Conservation (phyloP, 2,888 invertebrate genomes). For the Tipula confusa region DNA sequence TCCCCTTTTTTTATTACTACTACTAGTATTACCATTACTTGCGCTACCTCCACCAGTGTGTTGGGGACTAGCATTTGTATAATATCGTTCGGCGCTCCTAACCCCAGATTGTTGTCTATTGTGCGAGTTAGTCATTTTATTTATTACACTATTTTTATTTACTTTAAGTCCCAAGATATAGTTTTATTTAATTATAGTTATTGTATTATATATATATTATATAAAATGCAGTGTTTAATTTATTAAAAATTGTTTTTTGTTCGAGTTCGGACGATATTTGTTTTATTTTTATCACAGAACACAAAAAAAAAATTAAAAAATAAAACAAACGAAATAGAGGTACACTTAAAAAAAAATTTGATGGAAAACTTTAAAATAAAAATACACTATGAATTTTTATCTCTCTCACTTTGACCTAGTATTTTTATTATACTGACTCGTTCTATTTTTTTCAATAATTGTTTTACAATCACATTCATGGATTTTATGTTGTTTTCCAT, state of each 20-base stretch:
- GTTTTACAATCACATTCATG: background rate
- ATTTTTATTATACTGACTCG: conserved; percentile 14
- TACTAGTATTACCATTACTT: background rate
- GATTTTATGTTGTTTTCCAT: conserved; percentile 27
- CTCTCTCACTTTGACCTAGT: conserved; percentile 26
- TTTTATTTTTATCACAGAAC: conserved; percentile 32
- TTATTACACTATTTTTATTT: background rate
- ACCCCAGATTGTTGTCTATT: conserved; percentile 34
- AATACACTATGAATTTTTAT: conserved; percentile 27
- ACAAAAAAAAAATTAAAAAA: conserved; percentile 30
- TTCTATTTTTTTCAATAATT: conserved; percentile 3
- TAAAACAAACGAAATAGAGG: background rate
- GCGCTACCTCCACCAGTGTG: background rate
- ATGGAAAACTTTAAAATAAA: background rate
- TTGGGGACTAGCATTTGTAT: conserved; percentile 28
- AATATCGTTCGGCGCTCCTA: conserved; percentile 35
- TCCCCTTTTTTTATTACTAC: background rate
- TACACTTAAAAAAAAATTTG: conserved; percentile 5
- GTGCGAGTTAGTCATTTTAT: conserved; percentile 35
- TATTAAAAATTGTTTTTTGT: conserved; percentile 25
- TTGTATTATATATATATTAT: background rate
- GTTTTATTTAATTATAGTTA: background rate
- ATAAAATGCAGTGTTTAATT: conserved; percentile 31
- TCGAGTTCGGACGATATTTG: conserved; percentile 28
- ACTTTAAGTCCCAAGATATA: background rate